A percentile compares a stretch with the other conserved stretches of the same genome.
phyloP scores from a whole-genome alignment of 2,113 vertebrate species.

The Myiozetetes cayanensis region DNA sequence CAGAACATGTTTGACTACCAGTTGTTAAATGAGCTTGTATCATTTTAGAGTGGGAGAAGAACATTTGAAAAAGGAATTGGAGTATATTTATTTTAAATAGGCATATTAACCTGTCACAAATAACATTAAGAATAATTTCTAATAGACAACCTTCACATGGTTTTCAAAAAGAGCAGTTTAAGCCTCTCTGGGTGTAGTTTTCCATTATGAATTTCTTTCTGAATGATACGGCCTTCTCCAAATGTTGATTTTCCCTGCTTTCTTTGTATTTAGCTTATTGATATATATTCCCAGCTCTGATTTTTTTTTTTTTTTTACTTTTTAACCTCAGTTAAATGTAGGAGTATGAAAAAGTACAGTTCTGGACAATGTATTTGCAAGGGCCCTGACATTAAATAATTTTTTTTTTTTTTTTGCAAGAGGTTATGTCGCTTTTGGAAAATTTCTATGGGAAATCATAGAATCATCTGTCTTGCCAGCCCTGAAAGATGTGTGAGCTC shows the following conservation, averaged over 20 bases:
- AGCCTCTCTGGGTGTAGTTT: not conserved
- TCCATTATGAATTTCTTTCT: not conserved
- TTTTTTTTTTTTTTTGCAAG: not conserved
- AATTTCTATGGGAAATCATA: not conserved
- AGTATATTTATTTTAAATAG: slow-evolving; percentile 57
- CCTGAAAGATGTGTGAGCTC: not conserved
- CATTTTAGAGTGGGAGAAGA: slow-evolving; percentile 42
- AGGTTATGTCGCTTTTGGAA: not conserved
- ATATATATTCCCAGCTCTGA: not conserved
- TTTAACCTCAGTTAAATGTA: not conserved
- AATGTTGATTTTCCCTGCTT: not conserved
- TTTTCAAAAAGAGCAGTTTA: not conserved
- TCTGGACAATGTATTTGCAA: not conserved
- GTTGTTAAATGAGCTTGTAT: slow-evolving; percentile 68
- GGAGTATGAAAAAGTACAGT: not conserved
- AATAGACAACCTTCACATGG: not conserved
- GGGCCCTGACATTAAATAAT: not conserved
- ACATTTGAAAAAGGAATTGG: slow-evolving; percentile 25
- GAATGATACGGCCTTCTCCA: not conserved
- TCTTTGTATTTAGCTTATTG: not conserved
- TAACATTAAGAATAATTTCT: slow-evolving; percentile 35
- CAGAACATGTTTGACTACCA: slow-evolving; percentile 60
- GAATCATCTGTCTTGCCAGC: not conserved
- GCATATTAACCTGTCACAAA: slow-evolving; percentile 21
- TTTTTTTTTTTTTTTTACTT: not conserved